Base-by-base conservation (phyloP, 2,888 invertebrate genomes). In the Notocelia uddmanniana region DNA sequence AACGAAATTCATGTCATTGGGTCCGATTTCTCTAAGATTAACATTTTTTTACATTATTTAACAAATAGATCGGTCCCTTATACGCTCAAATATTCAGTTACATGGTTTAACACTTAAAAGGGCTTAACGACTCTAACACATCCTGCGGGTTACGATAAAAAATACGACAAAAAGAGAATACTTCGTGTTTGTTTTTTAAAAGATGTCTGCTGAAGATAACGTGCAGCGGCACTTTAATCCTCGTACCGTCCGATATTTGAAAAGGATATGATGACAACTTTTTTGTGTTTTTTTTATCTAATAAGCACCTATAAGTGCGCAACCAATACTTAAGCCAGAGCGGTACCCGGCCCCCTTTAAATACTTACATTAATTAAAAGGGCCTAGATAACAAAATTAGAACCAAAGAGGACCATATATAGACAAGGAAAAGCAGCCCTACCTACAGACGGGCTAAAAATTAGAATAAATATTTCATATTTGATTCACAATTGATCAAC, bases 91-190 rank as follows among this genome's bases (percentile, higher is more conserved):
- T 93, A 93, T 93, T 93, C 92, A 90, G 93, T 93, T 93, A 93
- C 93, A 93, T 90, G 93, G 92, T 93, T 93, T 93, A 93, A 93
- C 93, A 93, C 93, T 93, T 93, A 93, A 93, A 93, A 93, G 92
- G 92, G 90, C 93, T 93, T 93, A 93, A 93, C 93, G 93, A 93
- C 90, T 91, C 90, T 92, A 93, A 93, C 93, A 93, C 92, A 93
- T 93, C 93, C 93, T 93, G 92, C 92, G 93, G 92, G 92, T 91
- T 92, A 92, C 93, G 90, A 91, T 91, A 92, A 93, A 93, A 92
- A 92, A 92, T 83, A 88, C 85, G 84, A 92, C 89, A 92, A 92
- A 92, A 92, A 91, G 89, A 89, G 89, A 88, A 91, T 89, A 91
- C 89, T 87, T 87, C 88, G 86, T 92, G 92, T 93, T 93, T 93